phyloP scores from a whole-genome alignment of 2,113 vertebrate genomes.

The Rhea americana region DNA sequence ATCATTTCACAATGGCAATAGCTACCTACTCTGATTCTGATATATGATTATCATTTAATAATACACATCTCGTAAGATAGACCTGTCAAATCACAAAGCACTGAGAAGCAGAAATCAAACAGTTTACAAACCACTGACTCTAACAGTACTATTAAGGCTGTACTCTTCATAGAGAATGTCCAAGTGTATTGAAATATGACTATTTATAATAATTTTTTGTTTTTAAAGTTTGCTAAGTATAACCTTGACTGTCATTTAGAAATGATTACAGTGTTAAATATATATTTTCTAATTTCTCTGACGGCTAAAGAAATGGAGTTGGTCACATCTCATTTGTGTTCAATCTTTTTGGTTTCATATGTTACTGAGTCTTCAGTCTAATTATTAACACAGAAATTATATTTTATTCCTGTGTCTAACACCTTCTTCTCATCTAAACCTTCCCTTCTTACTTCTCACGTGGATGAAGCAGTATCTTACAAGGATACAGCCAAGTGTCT shows the following conservation, averaged over 20 bases:
- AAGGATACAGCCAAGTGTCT: neutral
- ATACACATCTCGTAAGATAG: neutral
- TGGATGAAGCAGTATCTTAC: neutral
- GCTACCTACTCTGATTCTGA: neutral
- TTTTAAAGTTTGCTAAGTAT: neutral
- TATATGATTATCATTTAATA: neutral
- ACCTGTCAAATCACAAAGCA: neutral
- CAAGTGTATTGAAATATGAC: neutral
- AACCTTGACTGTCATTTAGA: neutral
- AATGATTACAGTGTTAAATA: neutral
- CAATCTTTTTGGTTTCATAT: neutral
- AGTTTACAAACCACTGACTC: neutral
- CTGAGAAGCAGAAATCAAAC: neutral
- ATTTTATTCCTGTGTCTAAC: neutral
- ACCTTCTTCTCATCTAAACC: neutral
- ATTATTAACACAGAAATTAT: neutral
- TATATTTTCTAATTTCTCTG: slow-evolving; percentile 8
- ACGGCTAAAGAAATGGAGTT: neutral
- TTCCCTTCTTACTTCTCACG: neutral
- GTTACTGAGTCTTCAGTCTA: neutral
- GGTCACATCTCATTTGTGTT: neutral
- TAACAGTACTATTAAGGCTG: neutral
- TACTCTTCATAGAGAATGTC: neutral
- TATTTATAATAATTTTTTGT: neutral
- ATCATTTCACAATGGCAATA: neutral